Evolutionary conservation across 2,113 vertebrate species (phyloP), one percentile per base, ranked within the genome.

Genomic region (Indicator indicator): DNA sequence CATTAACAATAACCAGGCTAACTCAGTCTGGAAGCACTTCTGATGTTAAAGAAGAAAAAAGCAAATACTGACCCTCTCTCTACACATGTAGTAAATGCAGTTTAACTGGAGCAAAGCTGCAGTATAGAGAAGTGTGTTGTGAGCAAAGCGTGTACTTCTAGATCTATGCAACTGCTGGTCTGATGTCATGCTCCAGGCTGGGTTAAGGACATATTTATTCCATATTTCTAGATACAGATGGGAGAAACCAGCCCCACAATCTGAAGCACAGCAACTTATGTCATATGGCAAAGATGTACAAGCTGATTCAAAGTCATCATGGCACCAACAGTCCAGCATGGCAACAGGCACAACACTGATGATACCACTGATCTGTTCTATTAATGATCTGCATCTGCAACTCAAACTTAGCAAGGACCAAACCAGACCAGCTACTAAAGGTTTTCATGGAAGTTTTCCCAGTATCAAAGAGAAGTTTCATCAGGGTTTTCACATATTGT

Each of bases 171-270:
- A 73, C 74, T 58, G 38, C 74, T 65, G 63, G 68, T 56, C 71
- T 77, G 56, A 71, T 17, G 36, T 73, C 82, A 82, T 10, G 78
- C 78, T 93, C 32, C 60, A 32, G 75, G 71, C 40, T 70, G 77
- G 18, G 73, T 89, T 87, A 88, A 89, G 69, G 36, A 93, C 32
- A 50, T 62, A 89, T 75, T 85, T 79, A 85, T 79, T 82, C 71
- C 78, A n/a, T 79, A 86, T 89, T 92, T 83, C 89, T 91, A 89
- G 59, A 38, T 65, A 40, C 52, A 74, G 32, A 93, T 85, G 75
- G 92, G 91, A 88, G 30, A 84, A 91, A 73, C 40, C 85, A 87
- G 75, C 63, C 78, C 14, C 4, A 76, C 74, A 83, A 90, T 84
- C 80, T 86, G 40, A 79, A 59, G 64, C 92, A 83, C 68, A 84